Base-by-base conservation (phyloP, 2,113 vertebrate species). In the Ceyx cyanopectus region DNA sequence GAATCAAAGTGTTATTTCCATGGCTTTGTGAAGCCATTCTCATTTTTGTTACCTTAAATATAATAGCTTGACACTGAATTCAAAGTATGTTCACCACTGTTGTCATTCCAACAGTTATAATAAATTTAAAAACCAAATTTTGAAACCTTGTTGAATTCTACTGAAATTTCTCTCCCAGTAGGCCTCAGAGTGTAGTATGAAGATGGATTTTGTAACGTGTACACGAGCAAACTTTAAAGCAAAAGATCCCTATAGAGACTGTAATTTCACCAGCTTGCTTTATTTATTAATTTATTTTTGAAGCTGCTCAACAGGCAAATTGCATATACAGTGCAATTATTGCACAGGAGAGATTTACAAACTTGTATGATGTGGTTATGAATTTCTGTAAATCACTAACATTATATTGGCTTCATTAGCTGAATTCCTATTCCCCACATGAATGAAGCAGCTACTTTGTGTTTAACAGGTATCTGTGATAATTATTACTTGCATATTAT, bases 11-110 rank as follows among this genome's bases (percentile, higher is more conserved):
- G 29, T 12, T 41, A 3, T 34, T 73, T 81, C n/a, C 6, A 24
- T 76, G n/a, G n/a, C 8, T 60, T 76, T 73, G 21, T 65, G 45
- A 77, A 45, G 6, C 5, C 13, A 18, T 53, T 57, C 6, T 6
- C 32, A 4, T 84, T 95, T 94, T 91, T 20, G 7, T 62, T 91
- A 48, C 46, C 57, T 78, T 91, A 79, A 60, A 70, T 19, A 20
- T 27, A 87, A 87, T 60, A 63, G 29, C 53, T 86, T 93, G 66
- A 8, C 61, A 77, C 22, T 83, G 89, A 89, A 90, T 80, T 87
- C 87, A 89, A 82, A 80, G 70, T 65, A 83, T 72, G 26, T 83
- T 93, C 65, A 30, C 18, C 32, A 48, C 8, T 56, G 22, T 50
- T 85, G 88, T 88, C 24, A 81, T 88, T 91, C 50, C 22, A 67